Percentiles rank a stretch among this genome's conserved stretches.
phyloP scores from a whole-genome alignment of 2,888 invertebrate species.

The Choristoneura rosaceana region DNA sequence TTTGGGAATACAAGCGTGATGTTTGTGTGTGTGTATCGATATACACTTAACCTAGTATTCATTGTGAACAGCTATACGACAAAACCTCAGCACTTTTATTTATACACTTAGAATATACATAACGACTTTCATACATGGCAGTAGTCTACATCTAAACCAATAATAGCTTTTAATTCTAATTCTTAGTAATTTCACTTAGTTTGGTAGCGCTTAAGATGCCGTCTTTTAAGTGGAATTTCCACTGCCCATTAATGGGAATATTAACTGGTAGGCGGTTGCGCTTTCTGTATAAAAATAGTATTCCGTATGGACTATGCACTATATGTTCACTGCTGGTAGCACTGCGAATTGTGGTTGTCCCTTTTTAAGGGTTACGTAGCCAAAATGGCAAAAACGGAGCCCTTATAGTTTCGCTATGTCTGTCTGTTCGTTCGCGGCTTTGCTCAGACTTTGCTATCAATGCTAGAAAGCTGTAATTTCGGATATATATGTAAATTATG shows the following conservation, averaged over 20 bases:
- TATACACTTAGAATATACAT: constrained; percentile 5
- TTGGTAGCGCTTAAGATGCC: constrained; percentile 35
- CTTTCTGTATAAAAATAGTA: constrained; percentile 12
- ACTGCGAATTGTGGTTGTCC: neutral
- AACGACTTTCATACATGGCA: constrained; percentile 10
- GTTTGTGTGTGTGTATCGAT: no score
- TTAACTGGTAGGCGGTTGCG: neutral
- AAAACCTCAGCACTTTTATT: no score
- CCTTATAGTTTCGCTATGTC: no score
- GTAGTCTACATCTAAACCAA: constrained; percentile 2
- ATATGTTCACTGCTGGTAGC: neutral
- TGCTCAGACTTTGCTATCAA: no score
- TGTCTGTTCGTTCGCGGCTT: no score
- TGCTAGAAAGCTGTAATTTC: no score
- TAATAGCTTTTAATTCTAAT: constrained; percentile 21
- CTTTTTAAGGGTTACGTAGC: no score
- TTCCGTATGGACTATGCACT: neutral
- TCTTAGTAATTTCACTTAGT: constrained; percentile 30
- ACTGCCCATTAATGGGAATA: constrained; percentile 19
- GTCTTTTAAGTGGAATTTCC: constrained; percentile 19
- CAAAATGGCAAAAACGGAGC: no score
- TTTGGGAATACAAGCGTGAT: no score
- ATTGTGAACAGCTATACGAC: no score
- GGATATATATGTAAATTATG: no score
- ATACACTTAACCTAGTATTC: no score